A percentile compares a stretch with the other conserved stretches of the same genome.
phyloP scores from a whole-genome alignment of 2,888 invertebrate species.

The Crepidodera aurea region DNA sequence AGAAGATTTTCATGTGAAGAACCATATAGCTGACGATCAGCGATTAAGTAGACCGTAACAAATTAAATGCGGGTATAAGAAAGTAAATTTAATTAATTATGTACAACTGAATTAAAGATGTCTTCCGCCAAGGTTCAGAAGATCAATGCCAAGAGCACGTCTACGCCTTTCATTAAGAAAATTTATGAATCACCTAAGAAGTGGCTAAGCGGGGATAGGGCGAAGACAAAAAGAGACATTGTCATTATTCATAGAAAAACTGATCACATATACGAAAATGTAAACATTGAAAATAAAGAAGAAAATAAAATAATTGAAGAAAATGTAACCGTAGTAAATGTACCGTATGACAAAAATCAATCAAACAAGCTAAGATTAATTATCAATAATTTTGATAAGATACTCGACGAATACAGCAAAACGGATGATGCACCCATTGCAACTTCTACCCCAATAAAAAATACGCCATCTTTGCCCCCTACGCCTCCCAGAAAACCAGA shows the following conservation, averaged over 20 bases:
- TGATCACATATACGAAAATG: slow-evolving; percentile 52
- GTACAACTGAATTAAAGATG: slow-evolving; percentile 40
- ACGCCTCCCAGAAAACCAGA: slow-evolving; percentile 16
- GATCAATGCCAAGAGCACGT: slow-evolving; percentile 44
- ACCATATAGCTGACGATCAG: not conserved
- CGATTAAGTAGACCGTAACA: slow-evolving; percentile 34
- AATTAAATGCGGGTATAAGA: slow-evolving; percentile 19
- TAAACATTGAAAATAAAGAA: slow-evolving; percentile 38
- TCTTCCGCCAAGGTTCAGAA: slow-evolving; percentile 50
- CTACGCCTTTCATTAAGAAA: slow-evolving; percentile 53
- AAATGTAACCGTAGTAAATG: slow-evolving; percentile 63
- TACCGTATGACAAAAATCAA: slow-evolving; percentile 37
- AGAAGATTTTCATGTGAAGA: slow-evolving; percentile 22
- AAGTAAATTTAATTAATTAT: slow-evolving; percentile 30
- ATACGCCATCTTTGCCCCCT: not conserved
- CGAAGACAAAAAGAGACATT: slow-evolving; percentile 37
- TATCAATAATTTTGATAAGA: slow-evolving; percentile 65
- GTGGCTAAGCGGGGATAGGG: slow-evolving; percentile 44
- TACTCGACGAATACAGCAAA: slow-evolving; percentile 62
- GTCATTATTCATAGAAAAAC: slow-evolving; percentile 44
- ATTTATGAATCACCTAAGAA: slow-evolving; percentile 53
- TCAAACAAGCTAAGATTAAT: slow-evolving; percentile 62
- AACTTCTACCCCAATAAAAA: slow-evolving; percentile 40
- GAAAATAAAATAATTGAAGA: slow-evolving; percentile 56
- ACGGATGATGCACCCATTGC: slow-evolving; percentile 9